Base-by-base conservation (phyloP, 2,888 invertebrate species). In the Leptinotarsa peninsularis region DNA sequence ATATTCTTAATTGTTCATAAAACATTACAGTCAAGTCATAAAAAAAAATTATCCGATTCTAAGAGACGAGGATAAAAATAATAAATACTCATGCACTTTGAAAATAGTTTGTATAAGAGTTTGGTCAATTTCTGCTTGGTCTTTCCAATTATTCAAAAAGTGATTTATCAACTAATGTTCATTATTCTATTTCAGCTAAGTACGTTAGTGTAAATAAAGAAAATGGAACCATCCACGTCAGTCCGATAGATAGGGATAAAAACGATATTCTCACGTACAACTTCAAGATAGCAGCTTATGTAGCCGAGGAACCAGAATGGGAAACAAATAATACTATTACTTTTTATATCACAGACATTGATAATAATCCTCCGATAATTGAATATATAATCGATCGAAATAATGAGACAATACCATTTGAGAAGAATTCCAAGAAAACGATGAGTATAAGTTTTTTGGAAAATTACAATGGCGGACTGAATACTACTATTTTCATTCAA, bases 301-400 rank as follows among this genome's bases (percentile, higher is more conserved):
- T 80, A 14, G 78, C 81, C 13, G 82, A 86, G 63, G 76, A 75
- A 10, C 60, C 71, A n/a, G 72, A 49, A 13, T 78, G 74, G 76
- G 77, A 73, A 49, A 76, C 49, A 27, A 50, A 60, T 4, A 23
- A 79, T 14, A 80, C 76, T 13, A 82, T 89, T 21, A 84, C 83
- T 14, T 84, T 89, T 50, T 85, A 88, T 49, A 88, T 92, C 18
- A 84, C 86, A 33, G 92, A 92, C 82, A 88, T 93, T 49, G 94
- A 95, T 84, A 93, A 95, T 84, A 91, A 94, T 83, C 83, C 82
- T 17, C 95, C 95, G 10, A 54, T 78, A 49, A 69, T 80, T 1
- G 23, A 49, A n/a, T 70, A 63, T 49, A 73, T 60, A 58, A 66
- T 72, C 43, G 43, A 56, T 43, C 58, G 18, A 15, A 27, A 63